phyloP scores from a whole-genome alignment of 2,888 invertebrate species.

The Dichetophora obliterata region DNA sequence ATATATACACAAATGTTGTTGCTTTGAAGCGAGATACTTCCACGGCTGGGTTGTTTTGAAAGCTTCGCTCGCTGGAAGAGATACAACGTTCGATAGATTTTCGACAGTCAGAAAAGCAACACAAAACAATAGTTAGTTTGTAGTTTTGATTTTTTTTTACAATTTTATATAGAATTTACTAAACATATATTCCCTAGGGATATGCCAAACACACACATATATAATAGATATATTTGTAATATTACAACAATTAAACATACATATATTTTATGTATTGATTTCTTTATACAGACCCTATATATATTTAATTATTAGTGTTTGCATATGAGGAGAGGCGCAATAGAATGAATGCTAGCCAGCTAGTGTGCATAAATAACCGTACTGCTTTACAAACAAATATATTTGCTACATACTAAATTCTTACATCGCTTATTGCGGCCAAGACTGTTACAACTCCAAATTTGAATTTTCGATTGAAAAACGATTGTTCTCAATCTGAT shows the following conservation, averaged over 20 bases:
- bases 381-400: not conserved
- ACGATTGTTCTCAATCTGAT: no score
- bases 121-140: not conserved
- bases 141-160: not conserved
- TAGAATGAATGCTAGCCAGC: conserved; percentile 27
- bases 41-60: not conserved
- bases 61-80: conserved; percentile 7
- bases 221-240: conserved; percentile 1
- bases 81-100: not conserved
- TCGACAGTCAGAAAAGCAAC: conserved; percentile 1
- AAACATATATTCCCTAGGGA: not conserved
- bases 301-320: conserved; percentile 10
- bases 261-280: conserved; percentile 14
- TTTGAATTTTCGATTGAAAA: no score
- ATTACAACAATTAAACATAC: conserved; percentile 12
- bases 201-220: not conserved
- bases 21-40: conserved; percentile 13
- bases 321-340: conserved; percentile 44
- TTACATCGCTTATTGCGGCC: no score
- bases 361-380: not conserved
- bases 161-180: conserved; percentile 16
- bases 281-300: not conserved
- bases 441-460: no score
- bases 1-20: not conserved
- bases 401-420: not conserved